phyloP scores from a whole-genome alignment of 2,797 vertebrate species.

The Coendou prehensilis region DNA sequence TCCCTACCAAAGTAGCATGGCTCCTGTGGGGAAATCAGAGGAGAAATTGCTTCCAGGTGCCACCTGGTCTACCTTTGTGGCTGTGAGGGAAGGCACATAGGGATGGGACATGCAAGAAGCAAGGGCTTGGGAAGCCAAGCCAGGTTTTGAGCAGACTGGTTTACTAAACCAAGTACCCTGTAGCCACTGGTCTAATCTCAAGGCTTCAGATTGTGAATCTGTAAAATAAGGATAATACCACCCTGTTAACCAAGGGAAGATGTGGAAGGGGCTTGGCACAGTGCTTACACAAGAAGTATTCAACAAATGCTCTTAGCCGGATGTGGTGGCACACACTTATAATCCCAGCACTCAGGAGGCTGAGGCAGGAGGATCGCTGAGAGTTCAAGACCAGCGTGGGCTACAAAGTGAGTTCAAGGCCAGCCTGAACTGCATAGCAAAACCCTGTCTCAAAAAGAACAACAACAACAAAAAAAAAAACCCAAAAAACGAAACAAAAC shows the following conservation, averaged over 20 bases:
- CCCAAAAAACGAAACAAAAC: no score
- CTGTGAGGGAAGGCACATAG: not conserved
- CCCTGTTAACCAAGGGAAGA: not conserved
- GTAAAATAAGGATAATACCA: not conserved
- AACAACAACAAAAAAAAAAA: not conserved
- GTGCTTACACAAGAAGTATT: not conserved
- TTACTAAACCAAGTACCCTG: not conserved
- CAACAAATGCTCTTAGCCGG: not conserved
- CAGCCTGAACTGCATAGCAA: not conserved
- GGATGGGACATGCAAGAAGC: not conserved
- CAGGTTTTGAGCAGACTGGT: not conserved
- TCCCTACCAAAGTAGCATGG: conserved; percentile 68
- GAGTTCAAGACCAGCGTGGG: not conserved
- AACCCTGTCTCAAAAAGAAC: not conserved
- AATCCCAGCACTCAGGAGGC: not conserved
- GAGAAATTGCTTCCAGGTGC: conserved; percentile 82
- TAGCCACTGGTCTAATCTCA: not conserved
- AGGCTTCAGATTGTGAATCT: conserved; percentile 33
- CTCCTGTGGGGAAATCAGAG: conserved; percentile 75
- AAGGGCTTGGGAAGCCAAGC: not conserved
- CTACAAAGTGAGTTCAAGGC: not conserved
- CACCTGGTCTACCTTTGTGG: conserved; percentile 52
- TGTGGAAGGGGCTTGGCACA: not conserved
- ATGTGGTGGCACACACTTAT: not conserved
- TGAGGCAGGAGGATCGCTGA: not conserved